Evolutionary conservation across 37 sponge, comb jelly and placozoan genomes (phyloP).

Genomic region (Theonella swinhoei): DNA sequence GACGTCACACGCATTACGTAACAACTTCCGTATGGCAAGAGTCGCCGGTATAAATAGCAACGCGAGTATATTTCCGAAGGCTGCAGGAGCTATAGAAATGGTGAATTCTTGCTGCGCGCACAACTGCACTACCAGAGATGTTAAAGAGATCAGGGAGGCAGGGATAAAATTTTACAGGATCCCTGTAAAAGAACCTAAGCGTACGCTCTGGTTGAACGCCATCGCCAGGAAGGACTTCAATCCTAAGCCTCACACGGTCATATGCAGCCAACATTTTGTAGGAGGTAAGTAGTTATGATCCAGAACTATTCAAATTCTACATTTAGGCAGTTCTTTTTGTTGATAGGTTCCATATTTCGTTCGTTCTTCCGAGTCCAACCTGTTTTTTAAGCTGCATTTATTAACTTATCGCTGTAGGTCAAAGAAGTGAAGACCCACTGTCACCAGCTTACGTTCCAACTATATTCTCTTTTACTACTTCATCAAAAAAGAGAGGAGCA

Average conservation of each 20-base stretch:
- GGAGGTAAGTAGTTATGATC: constrained; percentile 18
- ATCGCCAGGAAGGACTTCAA: constrained; percentile 34
- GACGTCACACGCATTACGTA: too few species aligned
- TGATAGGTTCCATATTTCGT: constrained; percentile 17
- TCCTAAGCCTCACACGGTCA: constrained; percentile 3
- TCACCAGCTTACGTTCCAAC: constrained; percentile 44
- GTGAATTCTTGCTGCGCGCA: constrained; percentile 39
- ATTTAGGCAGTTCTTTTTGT: too few species aligned
- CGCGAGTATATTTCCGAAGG: too few species aligned
- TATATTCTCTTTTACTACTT: constrained; percentile 24
- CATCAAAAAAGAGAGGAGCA: constrained; percentile 1
- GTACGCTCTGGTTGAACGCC: constrained; percentile 34
- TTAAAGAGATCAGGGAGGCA: constrained; percentile 41
- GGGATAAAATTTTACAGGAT: constrained; percentile 42
- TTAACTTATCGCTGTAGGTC: neutral
- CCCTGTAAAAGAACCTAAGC: constrained; percentile 27
- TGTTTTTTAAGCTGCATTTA: neutral
- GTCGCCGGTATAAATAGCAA: too few species aligned
- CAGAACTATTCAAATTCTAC: constrained; percentile 40
- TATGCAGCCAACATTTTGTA: constrained; percentile 36
- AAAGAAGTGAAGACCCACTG: constrained; percentile 40
- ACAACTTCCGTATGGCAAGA: too few species aligned
- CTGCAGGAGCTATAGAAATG: too few species aligned
- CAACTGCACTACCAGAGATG: constrained; percentile 41
- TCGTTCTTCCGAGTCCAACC: too few species aligned